Conservation (phyloP, 2,113 vertebrate genomes). For the Corythornis vintsioides region DNA sequence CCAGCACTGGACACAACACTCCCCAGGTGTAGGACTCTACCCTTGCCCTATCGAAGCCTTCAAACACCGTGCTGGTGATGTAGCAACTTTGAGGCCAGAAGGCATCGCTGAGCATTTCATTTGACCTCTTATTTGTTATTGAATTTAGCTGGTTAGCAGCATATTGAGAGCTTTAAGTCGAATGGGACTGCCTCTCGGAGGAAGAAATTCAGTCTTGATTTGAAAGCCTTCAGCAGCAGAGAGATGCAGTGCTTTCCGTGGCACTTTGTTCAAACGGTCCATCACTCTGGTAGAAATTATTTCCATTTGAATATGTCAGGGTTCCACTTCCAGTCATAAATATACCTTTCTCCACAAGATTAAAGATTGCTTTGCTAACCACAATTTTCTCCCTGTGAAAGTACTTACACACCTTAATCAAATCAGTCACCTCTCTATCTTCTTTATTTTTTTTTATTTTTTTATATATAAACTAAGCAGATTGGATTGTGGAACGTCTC, state of each 20-base stretch:
- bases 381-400: constrained; percentile 23
- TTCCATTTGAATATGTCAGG: constrained; percentile 52
- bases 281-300: constrained; percentile 30
- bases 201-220: background rate
- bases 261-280: background rate
- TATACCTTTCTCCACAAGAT: constrained; percentile 34
- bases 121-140: background rate
- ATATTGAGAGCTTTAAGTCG: background rate
- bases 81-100: background rate
- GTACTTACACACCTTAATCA: constrained; percentile 48
- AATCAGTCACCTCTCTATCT: constrained; percentile 61
- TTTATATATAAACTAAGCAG: background rate
- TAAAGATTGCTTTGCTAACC: constrained; percentile 36
- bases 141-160: background rate
- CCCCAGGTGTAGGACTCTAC: too few relatives aligned
- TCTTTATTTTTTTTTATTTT: background rate
- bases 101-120: fast-evolving
- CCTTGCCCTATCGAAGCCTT: background rate
- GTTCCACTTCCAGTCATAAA: constrained; percentile 31
- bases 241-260: background rate
- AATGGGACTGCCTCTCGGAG: background rate
- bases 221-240: background rate
- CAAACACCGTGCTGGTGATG: fast-evolving
- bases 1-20: too few relatives aligned
- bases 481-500: background rate